Base-by-base conservation (phyloP, 2,888 invertebrate species). In the Calephelis perditalis region DNA sequence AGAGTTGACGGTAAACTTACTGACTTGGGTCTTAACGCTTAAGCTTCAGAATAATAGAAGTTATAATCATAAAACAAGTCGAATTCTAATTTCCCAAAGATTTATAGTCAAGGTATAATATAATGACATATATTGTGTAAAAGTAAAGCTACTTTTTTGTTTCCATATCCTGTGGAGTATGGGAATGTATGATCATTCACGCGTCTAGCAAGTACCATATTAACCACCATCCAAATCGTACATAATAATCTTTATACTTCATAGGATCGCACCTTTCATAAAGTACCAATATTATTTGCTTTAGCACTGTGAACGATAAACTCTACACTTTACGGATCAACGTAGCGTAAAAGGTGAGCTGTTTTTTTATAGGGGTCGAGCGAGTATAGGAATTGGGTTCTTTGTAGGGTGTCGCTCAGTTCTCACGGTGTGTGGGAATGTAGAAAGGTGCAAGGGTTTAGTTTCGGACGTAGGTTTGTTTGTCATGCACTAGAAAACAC, bases 401-500 rank as follows among this genome's bases (percentile, higher is more conserved):
- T 89, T 88, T 75, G 81, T 84, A 74, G 78, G 81, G 82, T 79
- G 77, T 73, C 70, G 73, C 70, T 57, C 44, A 64, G 73, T 88
- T 87, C 89, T 79, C 89, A 87, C 88, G 88, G 73, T 82, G 83
- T 89, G 87, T 89, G 89, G 86, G 90, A 89, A 90, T 87, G 79
- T 76, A 70, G 67, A 76, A 83, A 86, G 86, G 87, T 85, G 86
- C 80, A 84, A 86, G 82, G 86, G 86, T 79, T 77, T 70, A 68
- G 59, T 69, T 66, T 67, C 65, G 61, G 68, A 66, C 67, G 65
- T 60, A 63, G 67, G 62, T 71, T 70, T 76, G 73, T 76, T 72
- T 73, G 70, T 68, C 62, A 63, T 67, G 65, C 70, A 70, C 69
- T 71, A 64, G 65, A 67, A 63, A 59, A 52, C 52, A 52, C 52